These are phyloP conservation scores for Dasypolia templi DNA, from an alignment of 2,888 invertebrate species.

Conservation along the genomic window DNA sequence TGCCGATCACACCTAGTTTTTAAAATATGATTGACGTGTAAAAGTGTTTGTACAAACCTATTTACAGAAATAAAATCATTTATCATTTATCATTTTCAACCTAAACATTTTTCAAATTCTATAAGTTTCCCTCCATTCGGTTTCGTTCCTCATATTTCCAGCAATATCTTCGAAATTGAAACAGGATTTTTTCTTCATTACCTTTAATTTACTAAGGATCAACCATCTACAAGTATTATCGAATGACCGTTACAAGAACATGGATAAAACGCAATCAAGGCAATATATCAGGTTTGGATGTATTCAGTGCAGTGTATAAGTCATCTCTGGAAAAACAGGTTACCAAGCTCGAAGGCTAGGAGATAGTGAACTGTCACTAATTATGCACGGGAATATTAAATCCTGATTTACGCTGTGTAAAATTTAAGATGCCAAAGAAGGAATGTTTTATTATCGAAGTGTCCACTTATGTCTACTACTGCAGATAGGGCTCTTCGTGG, in stretches of 20 bases:
- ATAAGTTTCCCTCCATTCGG: not conserved
- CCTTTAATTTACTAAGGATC: not conserved
- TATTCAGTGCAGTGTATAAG: constrained; percentile 43
- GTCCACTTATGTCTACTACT: not conserved
- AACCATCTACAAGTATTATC: constrained; percentile 26
- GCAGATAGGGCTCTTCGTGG: not conserved
- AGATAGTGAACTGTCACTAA: constrained; percentile 57
- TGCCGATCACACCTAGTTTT: no score
- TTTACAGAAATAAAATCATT: no score
- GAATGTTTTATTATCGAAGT: constrained; percentile 13
- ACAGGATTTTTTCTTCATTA: constrained; percentile 8
- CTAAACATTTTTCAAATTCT: not conserved
- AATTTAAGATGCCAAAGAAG: constrained; percentile 32
- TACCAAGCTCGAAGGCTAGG: constrained; percentile 45
- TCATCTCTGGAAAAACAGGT: constrained; percentile 55
- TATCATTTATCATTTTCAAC: no score
- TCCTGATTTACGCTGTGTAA: constrained; percentile 40
- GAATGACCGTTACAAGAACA: constrained; percentile 17
- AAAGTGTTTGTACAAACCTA: no score
- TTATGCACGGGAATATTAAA: constrained; percentile 60
- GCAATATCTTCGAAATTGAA: not conserved
- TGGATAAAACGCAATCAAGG: constrained; percentile 37
- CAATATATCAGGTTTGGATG: constrained; percentile 48
- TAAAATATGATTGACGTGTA: no score
- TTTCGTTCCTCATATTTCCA: not conserved